phyloP scores from a whole-genome alignment of 2,113 vertebrate species.

The Emberiza fucata region DNA sequence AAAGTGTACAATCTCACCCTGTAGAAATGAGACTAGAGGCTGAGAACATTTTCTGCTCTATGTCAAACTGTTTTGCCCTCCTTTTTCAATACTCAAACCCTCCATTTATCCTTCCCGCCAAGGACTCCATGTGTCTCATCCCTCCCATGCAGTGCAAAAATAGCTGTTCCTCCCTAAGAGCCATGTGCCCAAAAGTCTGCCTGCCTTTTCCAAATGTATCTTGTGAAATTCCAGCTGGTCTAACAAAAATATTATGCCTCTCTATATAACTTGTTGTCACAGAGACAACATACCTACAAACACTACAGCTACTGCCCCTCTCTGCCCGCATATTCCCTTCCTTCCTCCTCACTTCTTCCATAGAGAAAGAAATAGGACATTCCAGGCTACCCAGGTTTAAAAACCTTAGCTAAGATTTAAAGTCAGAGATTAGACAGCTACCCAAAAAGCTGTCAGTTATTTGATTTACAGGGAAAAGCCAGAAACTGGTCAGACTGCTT shows the following conservation, averaged over 20 bases:
- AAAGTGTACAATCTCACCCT: neutral
- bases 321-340: neutral
- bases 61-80: neutral
- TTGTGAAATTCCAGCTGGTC: constrained; percentile 21
- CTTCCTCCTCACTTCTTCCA: neutral
- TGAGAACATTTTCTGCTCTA: neutral
- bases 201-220: neutral
- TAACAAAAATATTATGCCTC: constrained; percentile 36
- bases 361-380: neutral
- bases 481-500: neutral
- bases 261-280: neutral
- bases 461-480: neutral
- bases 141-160: neutral
- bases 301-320: neutral
- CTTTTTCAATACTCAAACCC: neutral
- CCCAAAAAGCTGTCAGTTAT: neutral
- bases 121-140: neutral
- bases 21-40: neutral
- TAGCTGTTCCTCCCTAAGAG: constrained; percentile 1
- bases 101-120: neutral
- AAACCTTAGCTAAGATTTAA: neutral
- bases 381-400: neutral
- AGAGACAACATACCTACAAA: constrained; percentile 14
- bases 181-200: neutral
- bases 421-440: neutral